Conservation (phyloP, 2,888 invertebrate genomes). For the Helleia helle region DNA sequence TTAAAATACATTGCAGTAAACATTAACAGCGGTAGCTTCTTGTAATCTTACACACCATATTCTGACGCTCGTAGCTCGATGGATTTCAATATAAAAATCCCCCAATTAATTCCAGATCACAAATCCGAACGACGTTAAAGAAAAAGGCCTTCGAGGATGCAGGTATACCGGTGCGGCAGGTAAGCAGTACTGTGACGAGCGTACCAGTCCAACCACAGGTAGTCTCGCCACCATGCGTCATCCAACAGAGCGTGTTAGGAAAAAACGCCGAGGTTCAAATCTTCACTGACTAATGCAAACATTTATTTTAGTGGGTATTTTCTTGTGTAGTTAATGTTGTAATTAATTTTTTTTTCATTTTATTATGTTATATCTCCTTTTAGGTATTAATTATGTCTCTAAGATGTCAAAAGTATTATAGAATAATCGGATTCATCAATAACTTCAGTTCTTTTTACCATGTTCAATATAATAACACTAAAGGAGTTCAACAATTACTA, state of each 20-base stretch:
- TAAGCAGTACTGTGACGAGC: conserved; percentile 70
- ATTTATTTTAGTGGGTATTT: conserved; percentile 29
- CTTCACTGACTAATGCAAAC: conserved; percentile 45
- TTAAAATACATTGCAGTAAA: too few relatives aligned
- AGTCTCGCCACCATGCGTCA: conserved; percentile 43
- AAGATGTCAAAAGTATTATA: too few relatives aligned
- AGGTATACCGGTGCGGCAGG: conserved; percentile 82
- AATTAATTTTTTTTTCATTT: too few relatives aligned
- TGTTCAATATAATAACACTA: too few relatives aligned
- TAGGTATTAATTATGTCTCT: too few relatives aligned
- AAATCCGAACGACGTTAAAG: conserved; percentile 88
- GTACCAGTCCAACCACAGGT: conserved; percentile 43
- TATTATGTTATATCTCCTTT: too few relatives aligned
- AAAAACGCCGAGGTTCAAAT: conserved; percentile 72
- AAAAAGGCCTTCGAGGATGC: conserved; percentile 92
- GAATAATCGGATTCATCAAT: too few relatives aligned
- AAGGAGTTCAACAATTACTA: too few relatives aligned
- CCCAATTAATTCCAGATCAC: conserved; percentile 76
- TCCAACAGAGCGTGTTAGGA: conserved; percentile 55
- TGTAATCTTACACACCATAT: too few relatives aligned
- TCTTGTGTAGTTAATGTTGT: conserved; percentile 37
- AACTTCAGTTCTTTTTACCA: too few relatives aligned
- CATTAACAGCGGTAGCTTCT: too few relatives aligned
- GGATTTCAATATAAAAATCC: background rate
- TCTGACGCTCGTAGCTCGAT: too few relatives aligned